Base-by-base conservation (phyloP, 2,113 vertebrate species). In the Psittacula cyanocephala region DNA sequence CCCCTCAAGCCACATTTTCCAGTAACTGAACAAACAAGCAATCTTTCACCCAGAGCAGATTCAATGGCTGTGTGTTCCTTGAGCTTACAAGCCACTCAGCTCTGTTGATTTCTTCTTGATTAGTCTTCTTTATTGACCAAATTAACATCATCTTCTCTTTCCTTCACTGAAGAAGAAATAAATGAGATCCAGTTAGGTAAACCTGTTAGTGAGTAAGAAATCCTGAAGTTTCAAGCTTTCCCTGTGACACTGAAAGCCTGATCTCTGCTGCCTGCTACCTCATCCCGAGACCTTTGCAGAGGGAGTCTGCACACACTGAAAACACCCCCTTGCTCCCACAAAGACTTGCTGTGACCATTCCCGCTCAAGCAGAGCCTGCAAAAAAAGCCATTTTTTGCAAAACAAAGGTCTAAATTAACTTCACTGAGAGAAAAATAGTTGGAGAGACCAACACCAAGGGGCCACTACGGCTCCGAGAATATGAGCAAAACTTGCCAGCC, bases 211-310 rank as follows among this genome's bases (percentile, higher is more conserved):
- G 0, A 23, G 19, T 28, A 35, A 39, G 23, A 81, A 93, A 78
- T 67, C 7, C 37, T 50, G 49, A 59, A 1, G 7, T 35, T 85
- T 65, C 0, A 0, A 13, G 11, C 4, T 94, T 22, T 88, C 27
- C 31, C 22, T 7, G 1, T 16, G 37, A 44, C 1, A 2, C n/a
- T 53, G 64, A 89, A 62, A 83, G 33, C 5, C n/a, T 3, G 1
- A 13, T n/a, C 63, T 59, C 60, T 91, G 50, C 70, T 71, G 41
- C 37, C 19, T 4, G 2, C 3, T 7, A 16, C 3, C 7, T 55
- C 5, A 0, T 11, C 55, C 31, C 8, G 4, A 86, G 18, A 33
- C 3, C 55, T 37, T 65, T 81, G 62, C 33, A 89, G 46, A 86
- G 43, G 20, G 16, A 85, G 5, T 13, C 11, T 20, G 1, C 10